phyloP scores from a whole-genome alignment of 2,113 vertebrate species.

The Petromus typicus region DNA sequence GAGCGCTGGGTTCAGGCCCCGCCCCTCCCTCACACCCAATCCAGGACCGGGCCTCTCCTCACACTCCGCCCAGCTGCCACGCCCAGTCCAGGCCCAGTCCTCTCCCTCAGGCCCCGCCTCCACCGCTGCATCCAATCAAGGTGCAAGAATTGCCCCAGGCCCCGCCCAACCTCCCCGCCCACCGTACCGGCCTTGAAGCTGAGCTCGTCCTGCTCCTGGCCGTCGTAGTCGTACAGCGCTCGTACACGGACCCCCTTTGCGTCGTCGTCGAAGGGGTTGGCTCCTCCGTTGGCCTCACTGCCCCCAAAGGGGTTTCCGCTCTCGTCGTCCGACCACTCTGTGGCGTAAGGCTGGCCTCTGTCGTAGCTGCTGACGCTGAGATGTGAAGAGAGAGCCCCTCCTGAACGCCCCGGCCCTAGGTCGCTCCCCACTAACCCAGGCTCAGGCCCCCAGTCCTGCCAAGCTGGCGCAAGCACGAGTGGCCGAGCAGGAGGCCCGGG shows the following conservation, averaged over 20 bases:
- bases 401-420: not conserved
- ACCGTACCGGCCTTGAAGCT: slow-evolving; percentile 95
- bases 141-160: fast-evolving
- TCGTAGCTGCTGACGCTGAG: slow-evolving; percentile 97
- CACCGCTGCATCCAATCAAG: not conserved
- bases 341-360: slow-evolving; percentile 93
- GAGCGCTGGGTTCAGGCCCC: not conserved
- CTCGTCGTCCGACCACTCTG: slow-evolving; percentile 98
- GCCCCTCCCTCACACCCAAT: not conserved
- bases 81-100: not conserved
- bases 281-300: slow-evolving; percentile 94
- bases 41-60: fast-evolving
- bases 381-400: not conserved
- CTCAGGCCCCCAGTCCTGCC: not conserved
- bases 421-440: not conserved
- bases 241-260: slow-evolving; percentile 92
- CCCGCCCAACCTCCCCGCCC: not conserved
- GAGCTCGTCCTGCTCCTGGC: slow-evolving; percentile 98
- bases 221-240: slow-evolving; percentile 97
- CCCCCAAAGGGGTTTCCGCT: slow-evolving; percentile 92
- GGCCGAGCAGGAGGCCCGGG: not conserved
- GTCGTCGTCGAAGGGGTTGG: slow-evolving; percentile 97
- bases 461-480: not conserved
- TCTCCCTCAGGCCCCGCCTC: not conserved
- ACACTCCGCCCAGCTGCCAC: not conserved